Base-by-base conservation (phyloP, 2,113 vertebrate genomes). In the Varanus salvator region DNA sequence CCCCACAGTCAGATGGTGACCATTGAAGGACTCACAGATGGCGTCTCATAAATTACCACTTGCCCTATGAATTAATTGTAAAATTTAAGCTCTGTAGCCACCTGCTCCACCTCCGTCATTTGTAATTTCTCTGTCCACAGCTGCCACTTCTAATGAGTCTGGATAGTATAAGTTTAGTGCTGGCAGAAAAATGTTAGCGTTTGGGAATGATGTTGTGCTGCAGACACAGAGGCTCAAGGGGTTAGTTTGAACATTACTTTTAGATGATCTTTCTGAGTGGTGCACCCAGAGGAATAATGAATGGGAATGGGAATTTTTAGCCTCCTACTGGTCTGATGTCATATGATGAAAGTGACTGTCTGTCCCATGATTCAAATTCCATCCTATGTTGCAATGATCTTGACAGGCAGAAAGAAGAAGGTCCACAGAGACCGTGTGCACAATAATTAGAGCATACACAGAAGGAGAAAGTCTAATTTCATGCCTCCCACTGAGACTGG, bases 41-140 rank as follows among this genome's bases (percentile, higher is more conserved):
- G 81, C 44, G 27, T 84, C 72, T 44, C 88, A 84, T 76, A 76
- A 84, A 89, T 89, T 89, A 76, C 80, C 14, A 34, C 21, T 84
- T 89, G 87, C 71, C 60, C n/a, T 76, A 66, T 77, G 54, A 89
- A 89, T 88, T 88, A 88, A 88, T 89, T 89, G 88, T 89, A 76
- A 76, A 83, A 89, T 84, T 64, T 89, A 89, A 84, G 71, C 80
- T 57, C 87, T 44, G 21, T 4, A 4, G 25, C 88, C 88, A 89
- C 88, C 88, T 89, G 88, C 44, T 89, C 71, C 60, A 89, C 81
- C 54, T 84, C 71, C 72, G 84, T 84, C 50, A 60, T n/a, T 84
- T 66, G 88, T 77, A 66, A 89, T 84, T 75, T 75, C 54, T 76
- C 57, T 50, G 57, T 52, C 72, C 34, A 31, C 80, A 84, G 57